Conservation (phyloP, 2,113 vertebrate species). For the Solea senegalensis region DNA sequence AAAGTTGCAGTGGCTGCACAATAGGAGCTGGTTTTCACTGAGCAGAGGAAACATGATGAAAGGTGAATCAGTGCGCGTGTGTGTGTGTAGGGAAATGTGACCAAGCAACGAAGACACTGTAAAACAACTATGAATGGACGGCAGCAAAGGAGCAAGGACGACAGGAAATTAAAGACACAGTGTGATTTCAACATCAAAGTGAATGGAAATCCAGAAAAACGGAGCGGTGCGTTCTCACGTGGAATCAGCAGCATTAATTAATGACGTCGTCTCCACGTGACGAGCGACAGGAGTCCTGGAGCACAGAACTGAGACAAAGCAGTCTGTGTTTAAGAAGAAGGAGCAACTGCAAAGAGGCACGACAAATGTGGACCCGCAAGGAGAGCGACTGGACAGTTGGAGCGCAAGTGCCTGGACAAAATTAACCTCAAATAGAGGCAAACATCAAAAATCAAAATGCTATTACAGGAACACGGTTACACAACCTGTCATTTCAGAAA, state of each 20-base stretch:
- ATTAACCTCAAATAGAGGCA: neutral
- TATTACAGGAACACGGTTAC: neutral
- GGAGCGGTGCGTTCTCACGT: too few relatives aligned
- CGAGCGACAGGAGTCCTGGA: neutral
- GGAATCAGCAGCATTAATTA: neutral
- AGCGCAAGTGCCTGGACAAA: neutral
- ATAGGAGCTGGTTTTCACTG: constrained; percentile 40
- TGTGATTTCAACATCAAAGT: too few relatives aligned
- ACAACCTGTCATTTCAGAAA: constrained; percentile 8
- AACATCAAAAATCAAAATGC: too few relatives aligned
- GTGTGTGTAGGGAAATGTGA: constrained; percentile 9
- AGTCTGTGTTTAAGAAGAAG: neutral
- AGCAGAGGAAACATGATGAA: constrained; percentile 59
- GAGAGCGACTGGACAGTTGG: constrained; percentile 22
- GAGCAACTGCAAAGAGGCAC: constrained; percentile 8
- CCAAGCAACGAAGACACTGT: neutral
- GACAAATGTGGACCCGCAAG: constrained; percentile 7
- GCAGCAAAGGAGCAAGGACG: neutral
- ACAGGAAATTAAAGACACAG: neutral
- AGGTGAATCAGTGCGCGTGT: constrained; percentile 15
- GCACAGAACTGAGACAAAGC: constrained; percentile 12
- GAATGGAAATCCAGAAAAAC: too few relatives aligned
- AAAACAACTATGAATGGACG: neutral
- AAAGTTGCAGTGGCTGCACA: neutral
- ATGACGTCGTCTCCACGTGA: neutral